These are phyloP conservation scores for Mallotus villosus DNA, from an alignment of 2,797 vertebrate genomes.

Conservation along the genomic window DNA sequence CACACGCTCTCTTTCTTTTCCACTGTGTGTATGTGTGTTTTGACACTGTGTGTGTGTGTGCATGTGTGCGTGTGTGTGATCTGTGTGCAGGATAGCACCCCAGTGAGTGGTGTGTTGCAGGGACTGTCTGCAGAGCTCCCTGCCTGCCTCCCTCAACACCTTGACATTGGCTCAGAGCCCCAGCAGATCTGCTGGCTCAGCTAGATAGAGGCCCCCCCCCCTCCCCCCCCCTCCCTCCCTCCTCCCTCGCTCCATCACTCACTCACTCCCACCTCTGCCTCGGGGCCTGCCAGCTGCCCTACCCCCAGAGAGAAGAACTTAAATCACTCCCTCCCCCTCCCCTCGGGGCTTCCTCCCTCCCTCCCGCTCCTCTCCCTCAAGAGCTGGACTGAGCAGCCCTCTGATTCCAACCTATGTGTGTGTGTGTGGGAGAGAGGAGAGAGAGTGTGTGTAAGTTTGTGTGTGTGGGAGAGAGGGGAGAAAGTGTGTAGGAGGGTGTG, in stretches of 20 bases:
- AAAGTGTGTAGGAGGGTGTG: slow-evolving; percentile 15
- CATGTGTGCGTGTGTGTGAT: slow-evolving; percentile 31
- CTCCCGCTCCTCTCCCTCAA: slow-evolving; percentile 8
- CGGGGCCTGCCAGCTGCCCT: slow-evolving; percentile 39
- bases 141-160: slow-evolving; percentile 57
- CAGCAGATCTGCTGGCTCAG: slow-evolving; percentile 58
- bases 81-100: slow-evolving; percentile 25
- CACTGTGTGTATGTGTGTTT: slow-evolving; percentile 19
- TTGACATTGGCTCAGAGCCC: slow-evolving; percentile 61
- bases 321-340: slow-evolving; percentile 52
- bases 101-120: slow-evolving; percentile 15
- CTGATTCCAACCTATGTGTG: slow-evolving; percentile 56
- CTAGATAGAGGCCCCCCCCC: slow-evolving; percentile 26
- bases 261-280: slow-evolving; percentile 42
- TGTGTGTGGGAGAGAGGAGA: not conserved
- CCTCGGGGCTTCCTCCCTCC: slow-evolving; percentile 8
- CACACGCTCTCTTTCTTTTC: too few species aligned
- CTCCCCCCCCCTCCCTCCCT: slow-evolving; percentile 19
- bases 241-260: slow-evolving; percentile 39
- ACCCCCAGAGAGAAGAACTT: slow-evolving; percentile 43
- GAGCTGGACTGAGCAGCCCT: slow-evolving; percentile 42
- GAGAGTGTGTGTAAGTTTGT: slow-evolving; percentile 38
- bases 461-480: slow-evolving; percentile 9
- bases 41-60: slow-evolving; percentile 10
- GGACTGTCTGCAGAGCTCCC: slow-evolving; percentile 28